These are phyloP conservation scores for Coracias cyanogaster DNA, from an alignment of 2,797 vertebrate species.

Conservation along the genomic window DNA sequence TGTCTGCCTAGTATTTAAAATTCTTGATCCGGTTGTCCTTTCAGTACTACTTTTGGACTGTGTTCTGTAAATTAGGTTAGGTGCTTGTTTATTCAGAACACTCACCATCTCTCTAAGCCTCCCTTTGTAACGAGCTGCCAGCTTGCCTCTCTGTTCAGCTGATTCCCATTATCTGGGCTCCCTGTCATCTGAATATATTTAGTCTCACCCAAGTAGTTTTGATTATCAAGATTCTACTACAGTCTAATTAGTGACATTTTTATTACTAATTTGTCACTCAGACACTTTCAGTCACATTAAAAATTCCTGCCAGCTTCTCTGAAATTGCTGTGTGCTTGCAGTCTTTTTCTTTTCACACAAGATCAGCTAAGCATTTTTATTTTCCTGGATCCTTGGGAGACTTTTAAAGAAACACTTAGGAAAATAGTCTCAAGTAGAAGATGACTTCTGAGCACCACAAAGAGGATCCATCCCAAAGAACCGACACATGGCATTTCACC, in stretches of 20 bases:
- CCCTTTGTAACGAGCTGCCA: slow-evolving; percentile 26
- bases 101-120: background rate
- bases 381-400: background rate
- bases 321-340: slow-evolving; percentile 13
- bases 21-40: background rate
- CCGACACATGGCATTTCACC: background rate
- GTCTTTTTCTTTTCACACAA: slow-evolving; percentile 35
- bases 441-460: background rate
- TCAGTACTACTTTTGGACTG: background rate
- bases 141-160: slow-evolving; percentile 37
- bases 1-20: background rate
- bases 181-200: slow-evolving; percentile 42
- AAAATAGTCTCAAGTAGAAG: background rate
- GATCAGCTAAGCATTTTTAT: slow-evolving; percentile 54
- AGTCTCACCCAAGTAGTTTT: slow-evolving; percentile 68
- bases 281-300: slow-evolving; percentile 52
- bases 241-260: slow-evolving; percentile 68
- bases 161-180: slow-evolving; percentile 53
- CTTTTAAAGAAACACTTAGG: slow-evolving; percentile 43
- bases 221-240: slow-evolving; percentile 62
- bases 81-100: slow-evolving; percentile 35
- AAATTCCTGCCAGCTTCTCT: slow-evolving; percentile 48
- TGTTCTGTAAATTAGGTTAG: background rate
- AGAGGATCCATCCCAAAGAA: background rate
- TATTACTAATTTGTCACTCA: slow-evolving; percentile 72